Evolutionary conservation across 2,888 invertebrate genomes (phyloP).

Genomic region (Gandaritis pyraliata): DNA sequence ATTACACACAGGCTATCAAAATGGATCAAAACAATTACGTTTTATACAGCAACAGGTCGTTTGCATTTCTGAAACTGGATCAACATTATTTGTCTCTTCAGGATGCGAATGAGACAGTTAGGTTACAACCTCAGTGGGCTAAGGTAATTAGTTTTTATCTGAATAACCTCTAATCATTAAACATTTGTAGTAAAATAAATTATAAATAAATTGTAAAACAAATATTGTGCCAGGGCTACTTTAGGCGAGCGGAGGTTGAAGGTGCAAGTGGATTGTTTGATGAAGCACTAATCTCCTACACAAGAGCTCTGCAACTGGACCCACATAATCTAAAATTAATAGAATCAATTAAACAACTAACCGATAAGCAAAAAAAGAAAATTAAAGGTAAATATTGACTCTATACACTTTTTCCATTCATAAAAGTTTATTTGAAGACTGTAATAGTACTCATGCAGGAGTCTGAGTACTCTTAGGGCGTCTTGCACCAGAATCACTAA

Average conservation of each 20-base stretch:
- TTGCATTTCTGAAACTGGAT: slow-evolving; percentile 90
- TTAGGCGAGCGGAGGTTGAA: slow-evolving; percentile 89
- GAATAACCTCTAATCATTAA: neutral
- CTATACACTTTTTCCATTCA: too few species aligned
- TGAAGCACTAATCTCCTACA: slow-evolving; percentile 88
- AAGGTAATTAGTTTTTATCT: slow-evolving; percentile 80
- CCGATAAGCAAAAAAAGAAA: slow-evolving; percentile 85
- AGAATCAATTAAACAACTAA: slow-evolving; percentile 85
- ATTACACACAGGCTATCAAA: slow-evolving; percentile 92
- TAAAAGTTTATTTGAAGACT: too few species aligned
- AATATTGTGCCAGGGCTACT: slow-evolving; percentile 85
- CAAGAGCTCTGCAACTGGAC: slow-evolving; percentile 86
- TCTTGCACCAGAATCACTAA: too few species aligned
- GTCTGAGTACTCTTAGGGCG: too few species aligned
- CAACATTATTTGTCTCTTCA: slow-evolving; percentile 90
- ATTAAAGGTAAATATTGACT: slow-evolving; percentile 75
- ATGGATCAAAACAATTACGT: slow-evolving; percentile 88
- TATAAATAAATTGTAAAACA: neutral
- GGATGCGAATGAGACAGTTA: slow-evolving; percentile 91
- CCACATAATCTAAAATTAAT: slow-evolving; percentile 87
- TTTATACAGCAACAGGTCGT: slow-evolving; percentile 91
- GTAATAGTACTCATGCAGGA: too few species aligned
- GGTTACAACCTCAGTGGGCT: slow-evolving; percentile 90
- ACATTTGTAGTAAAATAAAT: neutral
- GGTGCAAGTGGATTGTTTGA: slow-evolving; percentile 87